Base-by-base conservation (phyloP, 1,140 invertebrate species). In the Saccostrea cuccullata region DNA sequence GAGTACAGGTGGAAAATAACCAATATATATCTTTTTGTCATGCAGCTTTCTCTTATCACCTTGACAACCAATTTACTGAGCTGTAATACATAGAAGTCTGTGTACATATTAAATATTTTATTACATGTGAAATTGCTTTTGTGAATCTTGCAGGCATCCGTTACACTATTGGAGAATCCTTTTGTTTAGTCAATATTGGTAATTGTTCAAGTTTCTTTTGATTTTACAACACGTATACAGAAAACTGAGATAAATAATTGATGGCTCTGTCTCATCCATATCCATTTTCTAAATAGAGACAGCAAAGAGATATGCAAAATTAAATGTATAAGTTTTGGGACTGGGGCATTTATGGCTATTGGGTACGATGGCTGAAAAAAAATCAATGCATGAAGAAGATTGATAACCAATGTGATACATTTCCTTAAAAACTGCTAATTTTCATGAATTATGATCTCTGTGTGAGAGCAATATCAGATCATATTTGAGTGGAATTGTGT, bases 361-460 rank as follows among this genome's bases (percentile, higher is more conserved):
- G 17, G n/a, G 5, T 20, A 6, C n/a, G 58, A 64, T 47, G 47
- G 47, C 47, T n/a, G 15, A 64, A n/a, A 64, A n/a, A 64, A 20
- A 64, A 64, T 64, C 58, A 64, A 64, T 64, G n/a, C n/a, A n/a
- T n/a, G n/a, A 64, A 64, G 58, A 64, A 64, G 58, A 64, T 64
- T 17, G 58, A 64, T 64, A n/a, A 64, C n/a, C 5, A 64, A 17
- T 64, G 58, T 4, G n/a, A 64, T 64, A 64, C 20, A 60, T 60
- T 60, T 20, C 58, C 20, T 60, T 60, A 60, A 60, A 58, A 47
- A 6, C 47, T 5, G 5, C 47, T 47, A 47, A 47, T 47, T 47
- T 47, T 47, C 6, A 8, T 0, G 6, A 47, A 47, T 47, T 47
- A 47, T 47, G 30, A 47, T 47, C 47, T 47, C 47, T 5, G 5